Evolutionary conservation across 2,888 invertebrate genomes (phyloP), one percentile per base, ranked within the genome.

Genomic region (Drosophila falleni): DNA sequence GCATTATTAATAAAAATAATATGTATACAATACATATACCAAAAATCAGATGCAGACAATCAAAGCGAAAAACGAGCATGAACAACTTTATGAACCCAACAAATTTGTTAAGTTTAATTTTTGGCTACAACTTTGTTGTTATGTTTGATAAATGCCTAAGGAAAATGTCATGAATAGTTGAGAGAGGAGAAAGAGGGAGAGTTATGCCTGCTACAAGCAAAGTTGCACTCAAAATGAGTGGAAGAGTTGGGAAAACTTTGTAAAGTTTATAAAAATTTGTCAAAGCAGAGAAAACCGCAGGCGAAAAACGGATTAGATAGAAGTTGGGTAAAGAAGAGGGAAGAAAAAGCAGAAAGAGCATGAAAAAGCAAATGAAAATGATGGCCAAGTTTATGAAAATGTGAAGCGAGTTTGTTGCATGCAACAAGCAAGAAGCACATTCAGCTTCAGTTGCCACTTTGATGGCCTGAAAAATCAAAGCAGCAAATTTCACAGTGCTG

Each of bases 271-370:
- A 54, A 65, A 78, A 74, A 63, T 77, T 75, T 77, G 80, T 68
- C 80, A 63, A 49, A 67, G 41, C 54, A 55, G 33, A 55, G 53
- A 50, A 58, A 59, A 59, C 80, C 76, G 65, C 80, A 75, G 61
- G 71, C 76, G 59, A 62, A 77, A 80, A 72, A 69, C 73, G 73
- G 81, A 72, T 77, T 78, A 67, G 63, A 60, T 51, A 59, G 53
- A 53, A 55, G 46, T 33, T 50, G 33, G 49, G 8, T 13, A 13
- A 13, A 5, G 6, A 16, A 16, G 15, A 29, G 16, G 16, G 5
- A 35, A 4, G 41, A 29, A 29, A 1, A 5, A 29, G 1, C 3
- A 8, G 50, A 39, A 9, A 16, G 50, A 51, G 29, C 39, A 60
- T 23, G 46, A 47, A 44, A 51, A 66, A 55, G 66, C 37, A 44